Conservation (phyloP, 2,888 invertebrate species). For the Acrobasis consociella region DNA sequence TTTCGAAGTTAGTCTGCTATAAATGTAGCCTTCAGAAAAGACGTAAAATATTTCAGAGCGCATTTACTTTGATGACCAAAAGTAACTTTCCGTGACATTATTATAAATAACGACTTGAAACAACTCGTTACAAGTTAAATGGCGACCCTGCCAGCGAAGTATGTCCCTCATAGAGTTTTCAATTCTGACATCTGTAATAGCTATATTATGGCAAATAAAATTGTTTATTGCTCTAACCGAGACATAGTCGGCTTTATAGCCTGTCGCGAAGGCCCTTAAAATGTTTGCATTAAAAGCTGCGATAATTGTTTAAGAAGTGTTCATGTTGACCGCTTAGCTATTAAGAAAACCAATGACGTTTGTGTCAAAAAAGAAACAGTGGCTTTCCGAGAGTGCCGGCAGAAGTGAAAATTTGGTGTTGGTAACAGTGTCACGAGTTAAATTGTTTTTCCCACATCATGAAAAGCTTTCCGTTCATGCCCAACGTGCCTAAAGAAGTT, state of each 20-base stretch:
- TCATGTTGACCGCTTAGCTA: not conserved
- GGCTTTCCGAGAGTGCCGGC: too few relatives aligned
- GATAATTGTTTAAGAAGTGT: constrained; percentile 10
- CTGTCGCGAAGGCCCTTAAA: constrained; percentile 9
- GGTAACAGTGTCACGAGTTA: too few relatives aligned
- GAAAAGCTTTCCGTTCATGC: too few relatives aligned
- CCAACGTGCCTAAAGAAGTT: too few relatives aligned
- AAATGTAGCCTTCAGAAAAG: constrained; percentile 13
- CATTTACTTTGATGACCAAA: constrained; percentile 17
- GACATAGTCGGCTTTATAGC: constrained; percentile 13
- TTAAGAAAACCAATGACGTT: too few relatives aligned
- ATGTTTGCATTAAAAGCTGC: not conserved
- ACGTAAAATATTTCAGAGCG: constrained; percentile 19
- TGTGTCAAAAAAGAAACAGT: too few relatives aligned
- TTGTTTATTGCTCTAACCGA: constrained; percentile 15
- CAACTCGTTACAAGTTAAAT: constrained; percentile 19
- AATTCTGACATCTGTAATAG: constrained; percentile 16
- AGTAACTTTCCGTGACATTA: constrained; percentile 14
- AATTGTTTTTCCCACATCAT: too few relatives aligned
- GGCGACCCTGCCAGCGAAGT: constrained; percentile 9
- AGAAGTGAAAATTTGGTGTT: too few relatives aligned
- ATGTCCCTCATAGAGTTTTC: not conserved
- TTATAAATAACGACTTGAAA: constrained; percentile 16
- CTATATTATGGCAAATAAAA: constrained; percentile 15
- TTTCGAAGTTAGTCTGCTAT: not conserved